Evolutionary conservation across 2,888 invertebrate species (phyloP).

Genomic region (Cryptocheilus praepositus): DNA sequence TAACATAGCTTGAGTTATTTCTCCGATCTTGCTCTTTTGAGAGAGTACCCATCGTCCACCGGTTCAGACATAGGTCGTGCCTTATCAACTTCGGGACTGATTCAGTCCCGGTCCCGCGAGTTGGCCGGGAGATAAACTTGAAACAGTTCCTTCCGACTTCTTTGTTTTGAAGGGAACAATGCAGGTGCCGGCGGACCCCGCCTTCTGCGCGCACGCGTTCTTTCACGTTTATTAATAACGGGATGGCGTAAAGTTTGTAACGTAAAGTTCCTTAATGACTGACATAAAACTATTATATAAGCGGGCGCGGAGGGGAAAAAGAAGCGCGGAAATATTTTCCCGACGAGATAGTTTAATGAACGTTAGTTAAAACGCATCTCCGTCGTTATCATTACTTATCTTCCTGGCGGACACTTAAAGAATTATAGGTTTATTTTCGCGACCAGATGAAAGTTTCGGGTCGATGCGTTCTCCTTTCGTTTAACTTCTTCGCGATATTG

Average conservation of each 20-base stretch:
- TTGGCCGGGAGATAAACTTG: slow-evolving; percentile 25
- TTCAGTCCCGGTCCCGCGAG: slow-evolving; percentile 19
- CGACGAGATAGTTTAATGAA: slow-evolving; percentile 2
- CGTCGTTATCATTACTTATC: slow-evolving; percentile 1
- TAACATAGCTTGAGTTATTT: not conserved
- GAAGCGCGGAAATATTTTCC: not conserved
- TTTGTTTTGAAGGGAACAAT: slow-evolving; percentile 29
- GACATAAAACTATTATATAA: too few relatives aligned
- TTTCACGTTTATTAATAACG: slow-evolving; percentile 39
- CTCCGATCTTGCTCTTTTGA: too few relatives aligned
- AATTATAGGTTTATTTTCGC: not conserved
- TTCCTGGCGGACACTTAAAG: not conserved
- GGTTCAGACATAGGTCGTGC: too few relatives aligned
- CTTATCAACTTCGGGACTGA: slow-evolving; percentile 23
- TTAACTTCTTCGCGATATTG: not conserved
- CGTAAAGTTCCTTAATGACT: slow-evolving; percentile 18
- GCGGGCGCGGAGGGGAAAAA: too few relatives aligned
- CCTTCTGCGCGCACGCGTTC: slow-evolving; percentile 5
- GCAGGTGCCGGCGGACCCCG: slow-evolving; percentile 6
- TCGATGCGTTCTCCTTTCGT: not conserved
- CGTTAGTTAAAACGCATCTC: not conserved
- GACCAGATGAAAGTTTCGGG: not conserved
- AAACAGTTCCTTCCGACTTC: slow-evolving; percentile 28
- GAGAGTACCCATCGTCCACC: too few relatives aligned
- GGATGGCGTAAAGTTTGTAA: slow-evolving; percentile 31